Base-by-base conservation (phyloP, 1,140 invertebrate species). In the Maconellicoccus hirsutus region DNA sequence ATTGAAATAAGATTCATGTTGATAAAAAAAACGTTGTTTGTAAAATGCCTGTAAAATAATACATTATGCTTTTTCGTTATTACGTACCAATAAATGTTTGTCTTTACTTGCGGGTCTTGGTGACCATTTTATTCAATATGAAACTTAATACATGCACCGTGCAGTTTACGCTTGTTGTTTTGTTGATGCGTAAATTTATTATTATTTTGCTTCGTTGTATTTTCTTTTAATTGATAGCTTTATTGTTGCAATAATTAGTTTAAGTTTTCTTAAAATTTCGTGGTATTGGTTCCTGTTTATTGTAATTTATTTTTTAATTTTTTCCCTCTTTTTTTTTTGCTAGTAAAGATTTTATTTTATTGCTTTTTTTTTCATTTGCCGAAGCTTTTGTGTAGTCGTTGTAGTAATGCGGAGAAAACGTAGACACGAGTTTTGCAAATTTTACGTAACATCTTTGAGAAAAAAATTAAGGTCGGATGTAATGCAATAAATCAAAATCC, bases 201-300 rank as follows among this genome's bases (percentile, higher is more conserved):
- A 52, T 52, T 52, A 52, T 14, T 19, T 52, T n/a, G 16, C 21
- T 59, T 16, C 16, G 21, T 66, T 66, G 22, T 23, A 2, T 66
- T 10, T 23, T 66, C 25, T 16, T 66, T 66, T 23, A 66, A 10
- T 52, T 25, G 25, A 66, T 66, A 23, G 61, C 25, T 66, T 19
- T 59, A 25, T 66, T 25, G 61, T 66, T 66, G 61, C 61, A 66
- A 66, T 25, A 26, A 66, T 66, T 66, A 59, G 52, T 66, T 23
- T 66, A 66, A 23, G 61, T 66, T 25, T 23, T 16, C 42, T 14
- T 52, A 52, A 52, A 52, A 52, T 52, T 52, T 19, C 16, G 19
- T 66, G 61, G 61, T 66, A 66, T 66, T 26, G 61, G 61, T 66
- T 66, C 61, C 61, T 66, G 61, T 66, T 66, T 66, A 66, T 25